Conservation (phyloP, 30 jellyfish, hydroid and myxozoan species). For the Cassiopea xamachana region DNA sequence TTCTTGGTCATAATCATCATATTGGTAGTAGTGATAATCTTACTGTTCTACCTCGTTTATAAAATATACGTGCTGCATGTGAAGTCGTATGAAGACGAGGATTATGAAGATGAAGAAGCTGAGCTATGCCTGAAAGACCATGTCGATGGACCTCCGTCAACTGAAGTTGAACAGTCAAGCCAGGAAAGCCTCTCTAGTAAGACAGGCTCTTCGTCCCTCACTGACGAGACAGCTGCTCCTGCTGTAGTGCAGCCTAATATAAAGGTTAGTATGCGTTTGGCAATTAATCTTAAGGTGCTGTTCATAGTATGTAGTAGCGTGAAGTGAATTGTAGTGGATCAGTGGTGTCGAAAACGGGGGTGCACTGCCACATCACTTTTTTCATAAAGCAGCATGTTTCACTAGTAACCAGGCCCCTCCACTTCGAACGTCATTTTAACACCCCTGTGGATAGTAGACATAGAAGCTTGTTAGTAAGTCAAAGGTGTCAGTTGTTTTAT, state of each 20-base stretch:
- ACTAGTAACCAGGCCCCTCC: too few species aligned
- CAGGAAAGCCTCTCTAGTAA: conserved; percentile 81
- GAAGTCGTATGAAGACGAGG: conserved; percentile 81
- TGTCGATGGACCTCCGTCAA: conserved; percentile 43
- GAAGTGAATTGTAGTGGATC: too few species aligned
- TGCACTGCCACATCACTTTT: too few species aligned
- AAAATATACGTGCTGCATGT: conserved; percentile 88
- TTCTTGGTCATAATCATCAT: conserved; percentile 81
- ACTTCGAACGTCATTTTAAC: too few species aligned
- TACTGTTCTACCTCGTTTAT: conserved; percentile 80
- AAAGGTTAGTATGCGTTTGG: conserved; percentile 87
- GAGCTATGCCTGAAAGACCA: conserved; percentile 58
- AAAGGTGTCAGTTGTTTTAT: too few species aligned
- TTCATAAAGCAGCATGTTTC: too few species aligned
- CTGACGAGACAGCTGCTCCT: conserved; percentile 70
- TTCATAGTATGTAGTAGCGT: background rate
- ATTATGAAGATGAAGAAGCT: conserved; percentile 70
- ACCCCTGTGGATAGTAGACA: too few species aligned
- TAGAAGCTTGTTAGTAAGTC: too few species aligned
- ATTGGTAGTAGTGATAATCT: conserved; percentile 79
- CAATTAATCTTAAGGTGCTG: too few species aligned
- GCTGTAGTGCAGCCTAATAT: conserved; percentile 91
- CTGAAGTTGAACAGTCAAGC: conserved; percentile 59
- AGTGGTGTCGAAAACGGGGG: too few species aligned
- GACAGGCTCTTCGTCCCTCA: conserved; percentile 79